phyloP scores from a whole-genome alignment of 2,797 vertebrate genomes.

The Crocodylus rhombifer region DNA sequence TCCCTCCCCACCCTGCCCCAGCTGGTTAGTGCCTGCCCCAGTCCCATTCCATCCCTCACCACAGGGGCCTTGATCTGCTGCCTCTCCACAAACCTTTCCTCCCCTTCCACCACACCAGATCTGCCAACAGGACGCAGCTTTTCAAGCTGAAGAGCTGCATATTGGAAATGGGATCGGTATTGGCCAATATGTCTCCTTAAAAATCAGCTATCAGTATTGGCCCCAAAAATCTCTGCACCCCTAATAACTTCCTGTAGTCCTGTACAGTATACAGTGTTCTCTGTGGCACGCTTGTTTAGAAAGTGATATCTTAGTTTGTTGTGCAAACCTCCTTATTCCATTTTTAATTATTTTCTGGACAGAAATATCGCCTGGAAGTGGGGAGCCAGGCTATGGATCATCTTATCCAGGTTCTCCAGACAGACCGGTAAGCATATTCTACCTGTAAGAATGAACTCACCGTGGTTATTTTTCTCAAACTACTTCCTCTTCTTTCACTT shows the following conservation, averaged over 20 bases:
- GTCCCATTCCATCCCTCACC: too few relatives aligned
- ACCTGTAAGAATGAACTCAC: fast-evolving
- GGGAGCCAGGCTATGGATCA: slow-evolving; percentile 96
- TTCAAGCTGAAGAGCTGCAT: too few relatives aligned
- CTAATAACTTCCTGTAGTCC: fast-evolving
- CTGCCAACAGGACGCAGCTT: too few relatives aligned
- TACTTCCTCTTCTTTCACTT: fast-evolving
- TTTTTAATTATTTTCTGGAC: neutral
- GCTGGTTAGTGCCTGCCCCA: too few relatives aligned
- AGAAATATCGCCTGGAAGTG: slow-evolving; percentile 98
- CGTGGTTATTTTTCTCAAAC: neutral
- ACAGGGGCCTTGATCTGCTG: too few relatives aligned
- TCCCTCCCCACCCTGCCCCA: too few relatives aligned
- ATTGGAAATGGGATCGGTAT: too few relatives aligned
- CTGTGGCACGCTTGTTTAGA: fast-evolving
- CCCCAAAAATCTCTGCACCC: too few relatives aligned
- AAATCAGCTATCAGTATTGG: neutral
- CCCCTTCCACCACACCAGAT: too few relatives aligned
- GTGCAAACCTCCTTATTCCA: fast-evolving
- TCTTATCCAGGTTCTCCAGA: slow-evolving; percentile 93
- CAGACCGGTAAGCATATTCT: slow-evolving; percentile 88
- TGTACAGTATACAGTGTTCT: fast-evolving
- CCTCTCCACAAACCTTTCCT: too few relatives aligned
- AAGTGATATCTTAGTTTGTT: fast-evolving
- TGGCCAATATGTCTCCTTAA: too few relatives aligned